Conservation (phyloP, 2,797 vertebrate species). For the Myripristis jacobus region DNA sequence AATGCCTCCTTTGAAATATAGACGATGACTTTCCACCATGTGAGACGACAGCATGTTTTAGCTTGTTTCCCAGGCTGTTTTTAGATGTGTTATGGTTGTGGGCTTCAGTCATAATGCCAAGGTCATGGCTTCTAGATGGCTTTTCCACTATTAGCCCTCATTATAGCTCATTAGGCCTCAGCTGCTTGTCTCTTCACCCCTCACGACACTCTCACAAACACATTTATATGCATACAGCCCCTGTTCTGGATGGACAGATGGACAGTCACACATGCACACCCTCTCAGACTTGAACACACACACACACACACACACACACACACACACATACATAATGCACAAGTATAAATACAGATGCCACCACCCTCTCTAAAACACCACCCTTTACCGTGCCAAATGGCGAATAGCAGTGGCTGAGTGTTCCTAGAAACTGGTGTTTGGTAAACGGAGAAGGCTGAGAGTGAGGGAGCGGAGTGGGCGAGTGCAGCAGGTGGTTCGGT, state of each 20-base stretch:
- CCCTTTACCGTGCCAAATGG: constrained; percentile 72
- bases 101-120: constrained; percentile 82
- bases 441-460: constrained; percentile 84
- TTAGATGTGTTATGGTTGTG: constrained; percentile 81
- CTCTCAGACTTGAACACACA: neutral
- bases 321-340: constrained; percentile 52
- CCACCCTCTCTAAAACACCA: constrained; percentile 34
- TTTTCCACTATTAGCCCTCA: constrained; percentile 87
- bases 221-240: constrained; percentile 54
- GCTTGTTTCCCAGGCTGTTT: constrained; percentile 82
- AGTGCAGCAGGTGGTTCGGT: constrained; percentile 77
- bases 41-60: constrained; percentile 57
- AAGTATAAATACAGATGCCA: constrained; percentile 61
- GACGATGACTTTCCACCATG: constrained; percentile 63
- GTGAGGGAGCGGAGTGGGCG: constrained; percentile 63
- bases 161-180: constrained; percentile 86
- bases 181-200: constrained; percentile 81
- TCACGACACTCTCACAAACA: constrained; percentile 68
- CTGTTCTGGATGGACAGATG: constrained; percentile 62
- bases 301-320: constrained; percentile 30
- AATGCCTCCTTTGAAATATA: constrained; percentile 63
- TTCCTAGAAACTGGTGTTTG: constrained; percentile 82
- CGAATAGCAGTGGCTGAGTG: constrained; percentile 74
- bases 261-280: constrained; percentile 36
- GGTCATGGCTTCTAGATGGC: constrained; percentile 81